These are phyloP conservation scores for Meghimatium bilineatum DNA, from an alignment of 2,888 invertebrate genomes.

Conservation along the genomic window DNA sequence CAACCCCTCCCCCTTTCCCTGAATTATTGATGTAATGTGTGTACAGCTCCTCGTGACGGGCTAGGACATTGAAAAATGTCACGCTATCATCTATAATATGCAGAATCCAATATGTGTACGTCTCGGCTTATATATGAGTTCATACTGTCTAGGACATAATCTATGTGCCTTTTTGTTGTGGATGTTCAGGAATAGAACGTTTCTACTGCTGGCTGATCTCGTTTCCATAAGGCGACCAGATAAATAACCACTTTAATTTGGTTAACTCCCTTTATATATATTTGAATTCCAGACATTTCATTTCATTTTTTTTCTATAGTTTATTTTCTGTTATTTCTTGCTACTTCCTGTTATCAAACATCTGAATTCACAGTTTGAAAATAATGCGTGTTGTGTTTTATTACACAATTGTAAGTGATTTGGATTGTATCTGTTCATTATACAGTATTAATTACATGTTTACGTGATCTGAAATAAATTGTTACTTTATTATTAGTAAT, in stretches of 20 bases:
- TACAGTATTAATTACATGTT: background rate
- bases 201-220: background rate
- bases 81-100: background rate
- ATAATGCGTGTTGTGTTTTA: background rate
- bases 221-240: background rate
- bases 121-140: background rate
- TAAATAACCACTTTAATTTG: background rate
- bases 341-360: background rate
- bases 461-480: too few species aligned
- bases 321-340: background rate
- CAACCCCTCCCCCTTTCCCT: too few species aligned
- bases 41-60: too few species aligned
- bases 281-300: background rate
- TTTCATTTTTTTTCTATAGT: background rate
- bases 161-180: constrained; percentile 3
- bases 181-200: background rate
- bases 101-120: background rate
- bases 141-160: background rate
- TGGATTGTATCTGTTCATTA: background rate
- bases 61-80: too few species aligned
- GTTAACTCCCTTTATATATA: background rate
- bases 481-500: too few species aligned
- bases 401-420: background rate
- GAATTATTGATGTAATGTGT: too few species aligned
- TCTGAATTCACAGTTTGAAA: background rate